Evolutionary conservation across 2,113 vertebrate species (phyloP).

Genomic region (Rattus norvegicus): DNA sequence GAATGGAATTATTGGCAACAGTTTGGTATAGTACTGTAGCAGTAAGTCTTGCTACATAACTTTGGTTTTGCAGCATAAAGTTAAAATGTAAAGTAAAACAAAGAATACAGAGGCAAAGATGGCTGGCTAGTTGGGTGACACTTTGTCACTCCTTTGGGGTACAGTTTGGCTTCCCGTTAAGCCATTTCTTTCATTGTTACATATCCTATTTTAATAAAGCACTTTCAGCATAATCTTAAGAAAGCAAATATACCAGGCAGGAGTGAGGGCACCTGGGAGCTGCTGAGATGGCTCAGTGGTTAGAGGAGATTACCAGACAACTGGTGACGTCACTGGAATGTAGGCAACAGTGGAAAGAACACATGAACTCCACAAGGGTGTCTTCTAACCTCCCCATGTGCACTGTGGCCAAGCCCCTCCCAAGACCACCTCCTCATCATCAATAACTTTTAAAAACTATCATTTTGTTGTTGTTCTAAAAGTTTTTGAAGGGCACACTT

Average conservation of each 20-base stretch:
- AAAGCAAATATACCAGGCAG: not conserved
- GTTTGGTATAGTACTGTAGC: not conserved
- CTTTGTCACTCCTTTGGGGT: not conserved
- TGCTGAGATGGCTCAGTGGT: not conserved
- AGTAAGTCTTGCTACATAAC: not conserved
- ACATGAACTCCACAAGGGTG: not conserved
- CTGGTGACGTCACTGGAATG: not conserved
- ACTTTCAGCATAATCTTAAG: slow-evolving; percentile 34
- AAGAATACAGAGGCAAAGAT: not conserved
- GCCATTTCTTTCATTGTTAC: not conserved
- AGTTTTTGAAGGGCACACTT: not conserved
- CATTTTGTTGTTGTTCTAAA: slow-evolving; percentile 13
- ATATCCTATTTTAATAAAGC: not conserved
- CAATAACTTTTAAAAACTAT: not conserved
- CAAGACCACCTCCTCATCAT: too few relatives aligned
- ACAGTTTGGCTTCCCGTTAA: not conserved
- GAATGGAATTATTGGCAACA: slow-evolving; percentile 8
- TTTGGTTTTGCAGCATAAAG: not conserved
- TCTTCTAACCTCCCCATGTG: not conserved
- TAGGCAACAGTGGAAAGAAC: not conserved
- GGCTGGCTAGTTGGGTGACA: not conserved
- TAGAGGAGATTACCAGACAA: not conserved
- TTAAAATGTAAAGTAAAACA: not conserved
- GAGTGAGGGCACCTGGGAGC: not conserved
- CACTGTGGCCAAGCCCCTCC: too few relatives aligned